These are phyloP conservation scores for fruit fly (Drosophila melanogaster) DNA, from an alignment of 1,140 invertebrate species.

Conservation along the genomic window Release_6_plus_ISO1_MT NT_033777.3:7718001-7718500, in stretches of 20 bases:
- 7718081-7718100: too few relatives aligned
- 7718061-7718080: too few relatives aligned
- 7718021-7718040: background rate
- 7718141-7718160: too few relatives aligned
- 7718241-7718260: background rate
- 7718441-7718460: conserved; percentile 64
- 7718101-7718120: too few relatives aligned
- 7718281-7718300: conserved; percentile 6
- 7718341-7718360: conserved; percentile 68
- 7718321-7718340: background rate
- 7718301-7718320: background rate
- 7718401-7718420: conserved; percentile 42
- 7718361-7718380: conserved; percentile 76
- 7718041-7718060: too few relatives aligned
- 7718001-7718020: background rate
- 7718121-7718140: too few relatives aligned
- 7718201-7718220: background rate
- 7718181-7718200: too few relatives aligned
- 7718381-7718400: conserved; percentile 44
- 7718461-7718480: conserved; percentile 58
- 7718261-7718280: conserved; percentile 20
- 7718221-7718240: background rate
- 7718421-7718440: conserved; percentile 63
- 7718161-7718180: too few relatives aligned
- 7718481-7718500: conserved; percentile 59